phyloP scores from a whole-genome alignment of 1,140 invertebrate genomes.

The Drosophila murphyi region DNA sequence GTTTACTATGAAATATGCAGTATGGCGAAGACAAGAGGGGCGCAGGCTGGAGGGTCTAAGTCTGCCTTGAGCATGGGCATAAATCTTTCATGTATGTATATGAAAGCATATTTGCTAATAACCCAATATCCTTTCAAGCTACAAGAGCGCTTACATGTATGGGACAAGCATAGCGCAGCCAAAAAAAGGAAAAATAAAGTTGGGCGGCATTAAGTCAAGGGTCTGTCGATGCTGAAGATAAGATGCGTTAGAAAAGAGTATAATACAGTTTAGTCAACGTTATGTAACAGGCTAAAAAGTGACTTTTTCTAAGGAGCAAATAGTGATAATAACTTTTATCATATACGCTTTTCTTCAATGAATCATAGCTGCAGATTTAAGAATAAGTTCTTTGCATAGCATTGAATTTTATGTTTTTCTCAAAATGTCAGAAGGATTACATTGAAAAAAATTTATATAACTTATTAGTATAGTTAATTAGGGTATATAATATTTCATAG shows the following conservation, averaged over 20 bases:
- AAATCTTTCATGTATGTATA: conserved; percentile 76
- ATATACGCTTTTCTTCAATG: no score
- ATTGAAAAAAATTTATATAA: neutral
- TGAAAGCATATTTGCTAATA: conserved; percentile 80
- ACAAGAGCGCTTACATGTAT: conserved; percentile 34
- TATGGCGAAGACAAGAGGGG: conserved; percentile 11
- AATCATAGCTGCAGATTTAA: no score
- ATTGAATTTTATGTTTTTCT: no score
- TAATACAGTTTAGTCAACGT: no score
- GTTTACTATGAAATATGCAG: conserved; percentile 79
- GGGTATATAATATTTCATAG: neutral
- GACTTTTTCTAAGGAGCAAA: no score
- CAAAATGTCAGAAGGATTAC: no score
- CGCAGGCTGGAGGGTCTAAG: neutral
- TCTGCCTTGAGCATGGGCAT: conserved; percentile 51
- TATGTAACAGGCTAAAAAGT: no score
- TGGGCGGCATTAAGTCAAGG: conserved; percentile 9
- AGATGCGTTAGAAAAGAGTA: neutral
- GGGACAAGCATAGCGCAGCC: conserved; percentile 34
- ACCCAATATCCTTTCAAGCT: conserved; percentile 71
- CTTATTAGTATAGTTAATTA: neutral
- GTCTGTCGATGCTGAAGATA: conserved; percentile 54
- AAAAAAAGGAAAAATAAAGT: conserved; percentile 53
- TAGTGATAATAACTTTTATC: no score
- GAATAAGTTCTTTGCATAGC: no score